Evolutionary conservation across 2,113 vertebrate genomes (phyloP), one percentile per base, ranked within the genome.

Genomic region (Ochotona princeps): DNA sequence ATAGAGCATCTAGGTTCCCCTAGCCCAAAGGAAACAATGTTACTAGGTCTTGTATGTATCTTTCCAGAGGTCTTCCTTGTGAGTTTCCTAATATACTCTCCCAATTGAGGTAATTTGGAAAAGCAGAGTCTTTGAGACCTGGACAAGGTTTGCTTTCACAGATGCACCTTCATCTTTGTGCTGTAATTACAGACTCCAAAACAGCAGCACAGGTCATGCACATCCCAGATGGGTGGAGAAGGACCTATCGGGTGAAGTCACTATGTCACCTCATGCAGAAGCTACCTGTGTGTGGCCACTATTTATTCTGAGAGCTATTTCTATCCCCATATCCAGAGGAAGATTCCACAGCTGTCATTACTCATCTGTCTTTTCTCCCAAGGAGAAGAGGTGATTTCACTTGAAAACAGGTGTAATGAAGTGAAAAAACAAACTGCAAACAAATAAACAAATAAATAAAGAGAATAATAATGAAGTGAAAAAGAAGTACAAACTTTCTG

Each of bases 341-440:
- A 95, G 93, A 96, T 96, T 94, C 70, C 90, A 80, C 73, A 25
- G 69, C 61, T 93, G 20, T 78, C 63, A 30, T 95, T 97, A 87
- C 73, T 94, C 63, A 32, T 81, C 54, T 94, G 91, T 97, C 84
- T 96, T 97, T 85, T 97, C 91, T 95, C 69, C 90, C 28, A 89
- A 47, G 38, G 92, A 83, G 83, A 92, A 95, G 32, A 75, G 96
- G 74, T 92, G 92, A 91, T 72, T 94, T 96, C 61, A 75, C 86
- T 97, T 96, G 93, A 97, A 97, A 97, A 94, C 96, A 98, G 96
- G 95, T 98, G 95, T 85, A 96, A 92, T 63, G 8, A 60, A 57
- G 38, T 75, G 69, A 93, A 92, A 25, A 25, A 95, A 97, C 95
- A 13, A 97, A 97, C 72, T 70, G 8, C 92, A 93, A 28, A 54